These are phyloP conservation scores for Sardina pilchardus DNA, from an alignment of 2,113 vertebrate genomes.

Conservation along the genomic window DNA sequence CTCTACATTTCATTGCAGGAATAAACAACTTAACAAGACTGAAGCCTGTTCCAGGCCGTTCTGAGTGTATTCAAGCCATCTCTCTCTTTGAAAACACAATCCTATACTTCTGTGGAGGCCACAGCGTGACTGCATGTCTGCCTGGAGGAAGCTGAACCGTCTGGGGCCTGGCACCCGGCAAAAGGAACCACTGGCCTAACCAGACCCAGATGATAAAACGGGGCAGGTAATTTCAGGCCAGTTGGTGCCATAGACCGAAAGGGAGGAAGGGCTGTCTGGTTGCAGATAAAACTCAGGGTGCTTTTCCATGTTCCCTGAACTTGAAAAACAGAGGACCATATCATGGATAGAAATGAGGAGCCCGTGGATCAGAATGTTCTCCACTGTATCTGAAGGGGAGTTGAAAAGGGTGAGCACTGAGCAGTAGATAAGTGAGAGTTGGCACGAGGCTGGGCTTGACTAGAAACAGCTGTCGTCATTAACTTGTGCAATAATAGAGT, in stretches of 20 bases:
- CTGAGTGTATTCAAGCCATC: not conserved
- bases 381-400: not conserved
- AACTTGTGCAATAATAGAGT: not conserved
- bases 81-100: not conserved
- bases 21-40: constrained; percentile 25
- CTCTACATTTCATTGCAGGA: not conserved
- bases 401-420: not conserved
- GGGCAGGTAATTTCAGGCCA: constrained; percentile 32
- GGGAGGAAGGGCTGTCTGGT: not conserved
- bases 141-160: not conserved
- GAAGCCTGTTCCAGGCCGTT: not conserved
- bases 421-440: not conserved
- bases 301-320: not conserved
- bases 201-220: constrained; percentile 40
- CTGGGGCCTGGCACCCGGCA: constrained; percentile 6
- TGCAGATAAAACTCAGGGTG: not conserved
- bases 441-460: not conserved
- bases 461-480: not conserved
- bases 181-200: constrained; percentile 27
- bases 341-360: not conserved
- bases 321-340: not conserved
- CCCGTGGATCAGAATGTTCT: not conserved
- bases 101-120: not conserved
- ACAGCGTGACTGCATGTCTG: constrained; percentile 25
- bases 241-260: not conserved